These are phyloP conservation scores for Parus major DNA, from an alignment of 2,113 vertebrate species.

Conservation along the genomic window DNA sequence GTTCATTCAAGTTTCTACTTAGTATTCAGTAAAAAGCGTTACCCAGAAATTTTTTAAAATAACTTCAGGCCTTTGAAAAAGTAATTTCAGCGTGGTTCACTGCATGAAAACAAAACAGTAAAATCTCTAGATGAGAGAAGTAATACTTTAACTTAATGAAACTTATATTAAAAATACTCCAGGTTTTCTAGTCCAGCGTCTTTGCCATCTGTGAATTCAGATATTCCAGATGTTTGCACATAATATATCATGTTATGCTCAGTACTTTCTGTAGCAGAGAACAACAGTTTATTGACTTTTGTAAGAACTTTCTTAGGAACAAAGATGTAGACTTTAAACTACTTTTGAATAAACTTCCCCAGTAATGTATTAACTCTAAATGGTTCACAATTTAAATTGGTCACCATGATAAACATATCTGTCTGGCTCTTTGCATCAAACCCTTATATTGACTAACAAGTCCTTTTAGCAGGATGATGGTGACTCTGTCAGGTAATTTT, in stretches of 20 bases:
- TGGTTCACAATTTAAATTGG: not conserved
- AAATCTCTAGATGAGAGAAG: not conserved
- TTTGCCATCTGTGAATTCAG: conserved; percentile 38
- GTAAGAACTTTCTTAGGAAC: conserved; percentile 1
- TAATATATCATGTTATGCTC: conserved; percentile 12
- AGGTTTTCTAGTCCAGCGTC: not conserved
- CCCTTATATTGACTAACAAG: not conserved
- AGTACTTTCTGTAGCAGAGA: conserved; percentile 22
- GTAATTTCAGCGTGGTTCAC: not conserved
- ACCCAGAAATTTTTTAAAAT: not conserved
- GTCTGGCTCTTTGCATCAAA: not conserved
- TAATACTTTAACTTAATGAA: conserved; percentile 35
- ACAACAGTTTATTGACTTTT: conserved; percentile 41
- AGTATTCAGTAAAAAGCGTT: not conserved
- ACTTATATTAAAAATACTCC: conserved; percentile 10
- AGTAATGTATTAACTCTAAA: conserved; percentile 27
- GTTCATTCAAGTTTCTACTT: not conserved
- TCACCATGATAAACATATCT: not conserved
- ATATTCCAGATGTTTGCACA: conserved; percentile 1
- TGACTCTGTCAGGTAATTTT: not conserved
- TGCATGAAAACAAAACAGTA: not conserved
- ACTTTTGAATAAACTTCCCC: not conserved
- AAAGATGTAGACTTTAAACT: conserved; percentile 16
- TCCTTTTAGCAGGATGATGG: not conserved
- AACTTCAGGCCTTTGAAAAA: conserved; percentile 13